These are phyloP conservation scores for Nebria brevicollis DNA, from an alignment of 2,888 invertebrate species.

Conservation along the genomic window DNA sequence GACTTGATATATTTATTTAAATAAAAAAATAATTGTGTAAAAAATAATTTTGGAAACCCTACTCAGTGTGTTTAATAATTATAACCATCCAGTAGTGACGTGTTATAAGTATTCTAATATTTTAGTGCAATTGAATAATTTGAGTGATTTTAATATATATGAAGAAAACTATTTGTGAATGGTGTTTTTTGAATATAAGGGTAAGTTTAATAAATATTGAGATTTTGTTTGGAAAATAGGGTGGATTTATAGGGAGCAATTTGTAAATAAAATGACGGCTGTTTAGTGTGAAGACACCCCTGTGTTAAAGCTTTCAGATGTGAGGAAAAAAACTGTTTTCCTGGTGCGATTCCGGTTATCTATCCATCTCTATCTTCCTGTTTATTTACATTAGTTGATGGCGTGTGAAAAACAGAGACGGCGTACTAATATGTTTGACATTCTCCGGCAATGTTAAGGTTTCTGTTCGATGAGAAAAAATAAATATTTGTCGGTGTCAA, in stretches of 20 bases:
- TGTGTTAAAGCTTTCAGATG: not conserved
- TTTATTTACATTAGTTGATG: slow-evolving; percentile 36
- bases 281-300: not conserved
- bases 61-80: not conserved
- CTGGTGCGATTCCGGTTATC: slow-evolving; percentile 38
- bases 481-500: not conserved
- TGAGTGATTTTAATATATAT: not conserved
- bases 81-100: not conserved
- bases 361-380: slow-evolving; percentile 42
- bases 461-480: not conserved
- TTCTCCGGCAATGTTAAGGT: not conserved
- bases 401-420: slow-evolving; percentile 42
- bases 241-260: not conserved
- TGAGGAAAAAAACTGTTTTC: slow-evolving; percentile 2
- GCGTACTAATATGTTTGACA: slow-evolving; percentile 18
- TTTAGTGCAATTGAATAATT: not conserved
- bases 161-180: slow-evolving; percentile 35
- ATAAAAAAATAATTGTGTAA: too few relatives aligned
- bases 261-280: not conserved
- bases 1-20: too few relatives aligned
- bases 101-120: not conserved
- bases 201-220: slow-evolving; percentile 3
- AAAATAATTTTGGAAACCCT: not conserved
- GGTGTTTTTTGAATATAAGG: slow-evolving; percentile 28
- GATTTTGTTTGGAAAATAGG: not conserved